Base-by-base conservation (phyloP, 2,113 vertebrate species). In the Oryzias melastigma region DNA sequence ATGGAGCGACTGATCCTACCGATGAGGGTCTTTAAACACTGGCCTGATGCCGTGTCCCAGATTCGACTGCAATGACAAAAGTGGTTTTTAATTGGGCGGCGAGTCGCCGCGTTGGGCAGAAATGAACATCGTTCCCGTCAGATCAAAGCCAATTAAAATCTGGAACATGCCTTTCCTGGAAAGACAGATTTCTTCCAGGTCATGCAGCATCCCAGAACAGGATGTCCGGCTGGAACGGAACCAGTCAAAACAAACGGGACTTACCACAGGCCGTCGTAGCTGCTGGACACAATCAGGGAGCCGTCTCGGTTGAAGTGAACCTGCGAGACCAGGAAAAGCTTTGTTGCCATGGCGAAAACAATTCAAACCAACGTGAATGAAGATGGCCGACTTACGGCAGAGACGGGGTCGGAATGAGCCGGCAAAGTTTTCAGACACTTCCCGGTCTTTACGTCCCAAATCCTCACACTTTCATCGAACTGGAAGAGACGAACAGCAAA, bases 301-400 rank as follows among this genome's bases (percentile, higher is more conserved):
- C 97, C 97, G 14, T 99, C 97, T 53, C 97, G 94, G 81, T 99
- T 99, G 81, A 99, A 98, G 80, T 99, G 97, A 67, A 99, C 97
- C 97, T 99, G 86, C 0, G 68, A 47, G 4, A 14, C 13, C 19
- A 71, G 29, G 74, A 15, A 48, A 1, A 61, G 7, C 12, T 18
- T 5, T 29, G 46, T 0, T 4, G 4, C 45, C 1, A 0, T 3
- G 14, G 18, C 15, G 2, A 6, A 22, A 1, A 44, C 0, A 10
- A 15, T 1, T 19, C 27, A 0, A 24, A 1, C 18, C 5, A 4
- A 5, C 18, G 29, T 12, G 0, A 4, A 7, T 13, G 1, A 17
- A 13, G 14, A 14, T 45, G 18, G 18, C 91, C 10, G 19, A 92
- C 96, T 93, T 74, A 98, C 97, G 7, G 97, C 97, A 5, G 97